These are phyloP conservation scores for Stegastes partitus DNA, from an alignment of 2,113 vertebrate species.

Conservation along the genomic window DNA sequence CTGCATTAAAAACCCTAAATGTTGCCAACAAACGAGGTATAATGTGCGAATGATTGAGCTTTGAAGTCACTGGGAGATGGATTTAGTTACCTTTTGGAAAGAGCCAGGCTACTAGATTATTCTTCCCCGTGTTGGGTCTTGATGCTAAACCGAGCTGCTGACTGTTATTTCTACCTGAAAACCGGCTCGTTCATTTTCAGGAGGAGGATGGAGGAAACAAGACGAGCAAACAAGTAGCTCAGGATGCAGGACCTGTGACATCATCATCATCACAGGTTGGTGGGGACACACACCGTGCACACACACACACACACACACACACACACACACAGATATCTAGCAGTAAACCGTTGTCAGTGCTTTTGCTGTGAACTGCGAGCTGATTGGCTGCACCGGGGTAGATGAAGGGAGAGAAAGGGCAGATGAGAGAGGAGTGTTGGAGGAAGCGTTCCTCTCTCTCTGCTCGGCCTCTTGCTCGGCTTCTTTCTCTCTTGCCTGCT, in stretches of 20 bases:
- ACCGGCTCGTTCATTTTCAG: too few species aligned
- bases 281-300: background rate
- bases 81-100: too few species aligned
- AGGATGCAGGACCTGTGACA: slow-evolving; percentile 32
- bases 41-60: too few species aligned
- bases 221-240: background rate
- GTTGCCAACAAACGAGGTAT: too few species aligned
- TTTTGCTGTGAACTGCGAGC: background rate
- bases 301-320: slow-evolving; percentile 11
- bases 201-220: background rate
- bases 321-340: background rate
- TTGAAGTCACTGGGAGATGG: too few species aligned
- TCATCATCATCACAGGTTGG: slow-evolving; percentile 37
- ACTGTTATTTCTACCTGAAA: too few species aligned
- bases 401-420: slow-evolving; percentile 51
- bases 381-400: slow-evolving; percentile 61
- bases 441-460: slow-evolving; percentile 56
- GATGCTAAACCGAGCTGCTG: too few species aligned
- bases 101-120: too few species aligned
- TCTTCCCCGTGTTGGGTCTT: too few species aligned
- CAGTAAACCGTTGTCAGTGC: background rate
- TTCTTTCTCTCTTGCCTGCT: slow-evolving; percentile 57
- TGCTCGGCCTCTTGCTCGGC: slow-evolving; percentile 20
- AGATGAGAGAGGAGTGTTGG: slow-evolving; percentile 58
- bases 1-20: too few species aligned